phyloP scores from a whole-genome alignment of 2,113 vertebrate genomes.

The Colinus virginianus region DNA sequence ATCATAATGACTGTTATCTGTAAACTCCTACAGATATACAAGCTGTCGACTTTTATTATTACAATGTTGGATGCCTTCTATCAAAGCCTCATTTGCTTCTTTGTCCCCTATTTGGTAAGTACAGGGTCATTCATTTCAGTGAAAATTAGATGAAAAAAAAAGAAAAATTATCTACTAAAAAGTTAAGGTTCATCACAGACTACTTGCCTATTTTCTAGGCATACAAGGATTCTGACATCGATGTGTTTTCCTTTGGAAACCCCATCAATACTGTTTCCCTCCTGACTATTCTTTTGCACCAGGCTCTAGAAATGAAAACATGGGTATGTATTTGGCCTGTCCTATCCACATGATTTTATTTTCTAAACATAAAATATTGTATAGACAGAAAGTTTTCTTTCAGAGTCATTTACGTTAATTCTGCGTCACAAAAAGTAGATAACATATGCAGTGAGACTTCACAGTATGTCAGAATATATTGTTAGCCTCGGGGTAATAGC shows the following conservation, averaged over 20 bases:
- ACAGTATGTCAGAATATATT: not conserved
- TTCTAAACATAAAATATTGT: not conserved
- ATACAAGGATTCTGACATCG: conserved; percentile 86
- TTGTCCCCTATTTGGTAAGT: conserved; percentile 93
- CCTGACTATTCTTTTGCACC: conserved; percentile 90
- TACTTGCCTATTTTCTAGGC: conserved; percentile 73
- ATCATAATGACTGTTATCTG: not conserved
- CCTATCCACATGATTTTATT: not conserved
- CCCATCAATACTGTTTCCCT: conserved; percentile 90
- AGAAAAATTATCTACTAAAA: not conserved
- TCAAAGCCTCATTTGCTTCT: conserved; percentile 94
- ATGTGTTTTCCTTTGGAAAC: conserved; percentile 90
- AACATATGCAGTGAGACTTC: not conserved
- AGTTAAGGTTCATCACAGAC: not conserved
- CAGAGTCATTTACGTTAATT: not conserved
- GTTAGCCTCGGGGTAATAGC: not conserved
- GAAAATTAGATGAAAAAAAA: not conserved
- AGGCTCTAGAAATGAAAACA: conserved; percentile 92
- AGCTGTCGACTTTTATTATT: conserved; percentile 83
- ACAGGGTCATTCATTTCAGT: not conserved
- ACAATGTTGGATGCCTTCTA: conserved; percentile 92
- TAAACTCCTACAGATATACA: conserved; percentile 83
- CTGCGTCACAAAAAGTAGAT: not conserved
- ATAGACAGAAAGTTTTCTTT: not conserved
- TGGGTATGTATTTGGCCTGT: conserved; percentile 84